These are phyloP conservation scores for Perithous albicinctus DNA, from an alignment of 2,888 invertebrate genomes.

Conservation along the genomic window DNA sequence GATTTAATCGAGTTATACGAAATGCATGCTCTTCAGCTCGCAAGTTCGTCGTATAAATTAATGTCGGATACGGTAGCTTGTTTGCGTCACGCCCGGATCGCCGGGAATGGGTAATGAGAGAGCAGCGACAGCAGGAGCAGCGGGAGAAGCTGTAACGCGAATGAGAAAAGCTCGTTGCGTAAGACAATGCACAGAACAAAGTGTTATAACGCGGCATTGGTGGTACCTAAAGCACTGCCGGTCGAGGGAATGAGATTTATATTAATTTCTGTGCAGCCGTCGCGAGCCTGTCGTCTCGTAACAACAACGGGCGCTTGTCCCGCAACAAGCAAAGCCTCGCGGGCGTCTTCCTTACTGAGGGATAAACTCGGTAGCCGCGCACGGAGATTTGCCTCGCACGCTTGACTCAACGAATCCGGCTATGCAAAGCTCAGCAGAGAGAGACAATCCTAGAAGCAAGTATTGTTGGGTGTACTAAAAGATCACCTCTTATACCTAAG, in stretches of 20 bases:
- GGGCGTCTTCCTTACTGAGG: constrained; percentile 39
- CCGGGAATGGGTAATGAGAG: constrained; percentile 69
- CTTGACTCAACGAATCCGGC: constrained; percentile 6
- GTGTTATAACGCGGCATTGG: constrained; percentile 6
- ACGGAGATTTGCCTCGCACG: constrained; percentile 54
- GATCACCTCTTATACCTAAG: too few species aligned
- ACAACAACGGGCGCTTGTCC: constrained; percentile 57
- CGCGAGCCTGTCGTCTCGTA: constrained; percentile 66
- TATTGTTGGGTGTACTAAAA: too few species aligned
- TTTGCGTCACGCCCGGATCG: constrained; percentile 71
- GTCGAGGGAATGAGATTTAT: constrained; percentile 79
- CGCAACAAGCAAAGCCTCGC: constrained; percentile 21
- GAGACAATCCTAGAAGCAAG: too few species aligned
- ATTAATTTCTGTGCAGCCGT: constrained; percentile 79
- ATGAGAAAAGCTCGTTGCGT: constrained; percentile 65
- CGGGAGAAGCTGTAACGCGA: background rate
- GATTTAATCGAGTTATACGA: constrained; percentile 55
- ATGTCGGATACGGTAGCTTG: constrained; percentile 64
- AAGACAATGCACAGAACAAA: constrained; percentile 71
- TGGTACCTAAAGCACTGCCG: constrained; percentile 59
- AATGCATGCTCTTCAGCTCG: constrained; percentile 33
- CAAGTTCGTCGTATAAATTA: constrained; percentile 64
- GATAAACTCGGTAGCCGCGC: constrained; percentile 25
- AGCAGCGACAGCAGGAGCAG: constrained; percentile 6
- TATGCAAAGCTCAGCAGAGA: too few species aligned